Conservation (phyloP, 2,888 invertebrate species). For the Yponomeuta sedellus region DNA sequence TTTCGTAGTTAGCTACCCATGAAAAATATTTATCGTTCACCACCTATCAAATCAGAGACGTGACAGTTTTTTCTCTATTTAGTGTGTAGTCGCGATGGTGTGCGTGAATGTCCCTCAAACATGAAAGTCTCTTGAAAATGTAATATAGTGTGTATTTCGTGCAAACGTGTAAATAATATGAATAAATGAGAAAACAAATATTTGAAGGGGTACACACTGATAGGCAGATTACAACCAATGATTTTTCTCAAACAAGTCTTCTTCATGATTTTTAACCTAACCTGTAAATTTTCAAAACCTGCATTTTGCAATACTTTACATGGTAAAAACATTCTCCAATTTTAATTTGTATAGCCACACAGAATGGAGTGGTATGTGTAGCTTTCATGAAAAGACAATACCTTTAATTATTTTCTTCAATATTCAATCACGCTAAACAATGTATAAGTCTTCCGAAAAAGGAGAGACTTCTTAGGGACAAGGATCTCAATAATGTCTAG, state of each 20-base stretch:
- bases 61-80: background rate
- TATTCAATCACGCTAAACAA: background rate
- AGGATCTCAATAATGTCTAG: slow-evolving; percentile 10
- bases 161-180: slow-evolving; percentile 11
- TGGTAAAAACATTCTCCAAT: background rate
- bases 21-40: slow-evolving; percentile 14
- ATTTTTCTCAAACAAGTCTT: background rate
- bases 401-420: background rate
- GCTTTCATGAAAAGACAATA: slow-evolving; percentile 3
- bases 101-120: slow-evolving; percentile 5
- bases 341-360: background rate
- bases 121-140: background rate
- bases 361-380: background rate
- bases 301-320: background rate
- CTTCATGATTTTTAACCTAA: background rate
- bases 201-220: slow-evolving; percentile 2
- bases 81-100: slow-evolving; percentile 9
- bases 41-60: slow-evolving; percentile 9
- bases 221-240: background rate
- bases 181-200: background rate
- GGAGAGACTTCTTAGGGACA: slow-evolving; percentile 1
- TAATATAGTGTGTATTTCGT: slow-evolving; percentile 1
- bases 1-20: slow-evolving; percentile 22
- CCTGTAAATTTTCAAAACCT: too few species aligned
- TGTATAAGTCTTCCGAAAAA: background rate